phyloP scores from a whole-genome alignment of 2,113 vertebrate genomes.

The Eurypyga helias region DNA sequence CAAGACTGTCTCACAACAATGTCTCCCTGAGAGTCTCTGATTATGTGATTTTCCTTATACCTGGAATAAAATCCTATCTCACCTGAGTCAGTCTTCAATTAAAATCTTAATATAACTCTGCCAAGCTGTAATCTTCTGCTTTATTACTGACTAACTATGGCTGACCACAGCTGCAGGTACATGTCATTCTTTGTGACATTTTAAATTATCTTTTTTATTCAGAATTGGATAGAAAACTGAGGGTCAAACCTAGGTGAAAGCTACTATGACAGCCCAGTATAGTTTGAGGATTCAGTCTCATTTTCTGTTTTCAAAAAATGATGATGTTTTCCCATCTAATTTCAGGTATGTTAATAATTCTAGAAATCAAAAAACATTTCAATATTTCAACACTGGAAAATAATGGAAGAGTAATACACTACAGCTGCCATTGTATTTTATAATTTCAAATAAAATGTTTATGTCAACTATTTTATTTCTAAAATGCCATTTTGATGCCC shows the following conservation, averaged over 20 bases:
- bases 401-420: not conserved
- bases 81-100: not conserved
- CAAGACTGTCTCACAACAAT: accelerated
- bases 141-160: not conserved
- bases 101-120: not conserved
- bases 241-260: not conserved
- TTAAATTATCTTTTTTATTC: not conserved
- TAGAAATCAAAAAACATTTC: not conserved
- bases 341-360: not conserved
- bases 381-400: not conserved
- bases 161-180: not conserved
- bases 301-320: not conserved
- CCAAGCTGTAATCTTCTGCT: not conserved
- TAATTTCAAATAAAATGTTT: not conserved
- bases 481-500: too few species aligned
- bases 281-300: not conserved
- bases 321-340: not conserved
- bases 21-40: not conserved
- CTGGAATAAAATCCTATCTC: not conserved
- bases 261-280: not conserved
- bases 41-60: not conserved
- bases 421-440: not conserved
- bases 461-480: too few species aligned
- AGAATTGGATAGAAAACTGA: not conserved
- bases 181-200: not conserved